These are phyloP conservation scores for Salvelinus alpinus DNA, from an alignment of 2,113 vertebrate species.

Conservation along the genomic window DNA sequence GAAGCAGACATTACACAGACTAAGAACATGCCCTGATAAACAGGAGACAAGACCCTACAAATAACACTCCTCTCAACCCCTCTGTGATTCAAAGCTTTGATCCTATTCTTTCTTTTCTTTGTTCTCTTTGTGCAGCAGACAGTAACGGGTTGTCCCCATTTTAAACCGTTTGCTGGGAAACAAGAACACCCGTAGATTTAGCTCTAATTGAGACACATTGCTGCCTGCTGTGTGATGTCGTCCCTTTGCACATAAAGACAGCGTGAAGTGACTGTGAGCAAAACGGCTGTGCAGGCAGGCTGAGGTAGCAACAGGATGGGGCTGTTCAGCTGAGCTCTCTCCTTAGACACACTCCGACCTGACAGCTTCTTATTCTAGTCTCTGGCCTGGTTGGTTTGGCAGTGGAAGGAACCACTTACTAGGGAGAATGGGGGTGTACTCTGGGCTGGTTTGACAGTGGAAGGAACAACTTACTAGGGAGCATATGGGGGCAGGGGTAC, in stretches of 20 bases:
- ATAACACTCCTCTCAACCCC: background rate
- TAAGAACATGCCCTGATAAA: too few relatives aligned
- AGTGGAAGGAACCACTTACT: too few relatives aligned
- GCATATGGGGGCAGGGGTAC: too few relatives aligned
- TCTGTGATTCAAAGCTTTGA: background rate
- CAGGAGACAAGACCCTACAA: background rate
- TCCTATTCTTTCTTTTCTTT: background rate
- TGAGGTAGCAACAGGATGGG: too few relatives aligned
- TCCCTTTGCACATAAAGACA: background rate
- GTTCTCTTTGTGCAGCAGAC: background rate
- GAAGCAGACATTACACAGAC: too few relatives aligned
- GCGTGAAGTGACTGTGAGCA: background rate
- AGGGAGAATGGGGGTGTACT: too few relatives aligned
- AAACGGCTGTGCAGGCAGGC: background rate
- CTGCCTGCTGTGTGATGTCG: background rate
- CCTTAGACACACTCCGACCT: too few relatives aligned
- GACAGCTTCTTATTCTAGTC: too few relatives aligned
- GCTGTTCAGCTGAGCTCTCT: too few relatives aligned
- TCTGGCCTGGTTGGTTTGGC: too few relatives aligned
- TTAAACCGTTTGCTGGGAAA: background rate
- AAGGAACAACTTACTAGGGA: too few relatives aligned
- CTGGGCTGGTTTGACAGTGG: too few relatives aligned
- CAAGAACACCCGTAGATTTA: background rate
- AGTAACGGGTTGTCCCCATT: background rate
- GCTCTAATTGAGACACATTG: background rate